Evolutionary conservation across 2,113 vertebrate species (phyloP), one percentile per base, ranked within the genome.

Genomic region (Malurus melanocephalus): DNA sequence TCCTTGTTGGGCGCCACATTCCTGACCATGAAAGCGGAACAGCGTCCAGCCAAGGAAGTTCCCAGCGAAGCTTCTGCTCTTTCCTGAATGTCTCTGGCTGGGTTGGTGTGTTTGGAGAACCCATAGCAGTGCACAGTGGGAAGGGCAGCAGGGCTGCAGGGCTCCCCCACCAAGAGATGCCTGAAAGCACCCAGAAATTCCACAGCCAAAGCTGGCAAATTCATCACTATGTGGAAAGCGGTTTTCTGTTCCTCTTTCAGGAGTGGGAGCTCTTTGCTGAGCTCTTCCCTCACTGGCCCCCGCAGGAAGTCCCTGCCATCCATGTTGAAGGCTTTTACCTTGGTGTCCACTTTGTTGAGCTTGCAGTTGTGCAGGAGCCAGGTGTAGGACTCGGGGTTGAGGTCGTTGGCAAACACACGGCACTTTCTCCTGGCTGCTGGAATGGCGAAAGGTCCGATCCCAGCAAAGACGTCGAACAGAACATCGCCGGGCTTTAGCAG

Each of bases 1-100:
- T 99, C 98, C 96, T 99, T 99, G 96, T 98, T 99, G 2, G 99
- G 99, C 0, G 99, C 98, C 49, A 99, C 99, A 1, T 99, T 99
- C 68, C 99, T 98, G 64, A 99, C 99, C 73, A 96, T 96, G 93
- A 98, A 97, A 10, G 98, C 94, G 3, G 98, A 98, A 85, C 98
- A 98, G 24, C 76, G 90, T 9, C 96, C 93, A 20, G 97, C 96
- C 84, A 99, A 74, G 21, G 97, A 96, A 71, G 96, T 86, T 11
- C 98, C 98, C 38, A 99, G 91, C 6, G 78, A 92, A 42, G 92
- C 83, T 56, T 98, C 98, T 0, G 98, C 98, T 84, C 93, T 95
- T 35, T 96, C 95, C 85, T 96, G 96, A 57, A 98, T 92, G n/a
- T 99, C 99, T 65, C 92, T 95, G 74, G 97, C 93, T 0, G 98